Evolutionary conservation across 1,140 invertebrate genomes (phyloP).

Genomic region (Capitella teleta): DNA sequence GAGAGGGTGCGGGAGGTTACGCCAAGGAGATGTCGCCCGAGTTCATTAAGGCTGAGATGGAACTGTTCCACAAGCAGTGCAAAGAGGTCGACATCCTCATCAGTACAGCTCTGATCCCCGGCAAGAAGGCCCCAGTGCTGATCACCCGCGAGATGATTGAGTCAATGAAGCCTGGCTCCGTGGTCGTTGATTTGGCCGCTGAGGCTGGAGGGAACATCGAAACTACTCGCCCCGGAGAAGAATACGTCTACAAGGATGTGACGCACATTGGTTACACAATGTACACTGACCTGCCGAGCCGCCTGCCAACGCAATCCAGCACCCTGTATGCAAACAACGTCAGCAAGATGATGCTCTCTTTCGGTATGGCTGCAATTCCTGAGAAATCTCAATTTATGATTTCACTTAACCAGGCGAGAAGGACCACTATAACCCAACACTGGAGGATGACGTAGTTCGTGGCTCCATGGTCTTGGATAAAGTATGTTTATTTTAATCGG

Average conservation of each 20-base stretch:
- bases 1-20: constrained; percentile 71
- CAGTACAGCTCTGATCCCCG: constrained; percentile 79
- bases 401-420: constrained; percentile 42
- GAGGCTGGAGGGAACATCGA: constrained; percentile 81
- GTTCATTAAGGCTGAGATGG: constrained; percentile 76
- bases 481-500: constrained; percentile 18
- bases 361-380: constrained; percentile 44
- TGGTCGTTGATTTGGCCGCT: constrained; percentile 78
- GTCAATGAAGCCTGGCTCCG: constrained; percentile 76
- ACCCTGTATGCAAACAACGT: constrained; percentile 84
- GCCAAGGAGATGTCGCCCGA: constrained; percentile 83
- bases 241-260: constrained; percentile 63
- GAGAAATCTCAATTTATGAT: background rate
- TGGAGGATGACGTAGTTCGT: constrained; percentile 74
- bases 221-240: constrained; percentile 67
- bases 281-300: constrained; percentile 73
- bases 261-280: constrained; percentile 72
- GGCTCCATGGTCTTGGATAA: constrained; percentile 67
- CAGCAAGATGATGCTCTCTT: constrained; percentile 71
- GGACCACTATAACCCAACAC: constrained; percentile 65
- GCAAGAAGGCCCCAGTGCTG: constrained; percentile 68
- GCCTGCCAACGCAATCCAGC: constrained; percentile 73
- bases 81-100: constrained; percentile 69
- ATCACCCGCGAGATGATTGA: constrained; percentile 74
- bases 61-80: constrained; percentile 72